These are phyloP conservation scores for Drosophila fulvimacula DNA, from an alignment of 2,888 invertebrate genomes.

Conservation along the genomic window DNA sequence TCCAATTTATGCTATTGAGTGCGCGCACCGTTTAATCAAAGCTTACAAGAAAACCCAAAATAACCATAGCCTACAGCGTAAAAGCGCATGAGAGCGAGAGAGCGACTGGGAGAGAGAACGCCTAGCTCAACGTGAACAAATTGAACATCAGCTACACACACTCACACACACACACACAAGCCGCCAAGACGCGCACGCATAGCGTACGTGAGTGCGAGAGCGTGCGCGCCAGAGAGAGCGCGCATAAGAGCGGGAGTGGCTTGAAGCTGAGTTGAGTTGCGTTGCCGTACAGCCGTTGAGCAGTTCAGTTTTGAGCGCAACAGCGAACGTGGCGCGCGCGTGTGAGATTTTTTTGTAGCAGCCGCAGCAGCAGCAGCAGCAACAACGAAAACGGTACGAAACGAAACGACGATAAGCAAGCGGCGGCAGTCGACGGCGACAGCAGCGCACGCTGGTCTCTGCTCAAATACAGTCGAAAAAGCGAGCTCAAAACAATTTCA, in stretches of 20 bases:
- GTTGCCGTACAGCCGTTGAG: conserved; percentile 13
- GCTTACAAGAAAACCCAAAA: conserved; percentile 42
- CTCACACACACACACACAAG: conserved; percentile 7
- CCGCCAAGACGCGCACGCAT: conserved; percentile 39
- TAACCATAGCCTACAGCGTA: neutral
- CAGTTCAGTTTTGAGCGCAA: conserved; percentile 51
- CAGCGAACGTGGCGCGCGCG: conserved; percentile 31
- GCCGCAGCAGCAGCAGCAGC: conserved; percentile 1
- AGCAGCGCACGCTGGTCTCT: conserved; percentile 65
- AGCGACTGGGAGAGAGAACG: neutral
- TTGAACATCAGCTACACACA: conserved; percentile 33
- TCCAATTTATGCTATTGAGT: conserved; percentile 55
- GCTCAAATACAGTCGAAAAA: conserved; percentile 59
- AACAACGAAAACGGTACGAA: conserved; percentile 49
- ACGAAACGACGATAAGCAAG: conserved; percentile 60
- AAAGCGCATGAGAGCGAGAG: neutral
- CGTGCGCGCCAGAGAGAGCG: conserved; percentile 10
- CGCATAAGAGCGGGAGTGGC: conserved; percentile 35
- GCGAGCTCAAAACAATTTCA: conserved; percentile 51
- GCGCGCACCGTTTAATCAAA: conserved; percentile 61
- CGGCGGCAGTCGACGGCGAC: conserved; percentile 68
- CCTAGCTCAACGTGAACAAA: conserved; percentile 31
- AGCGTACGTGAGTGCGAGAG: conserved; percentile 9
- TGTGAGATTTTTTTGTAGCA: conserved; percentile 13
- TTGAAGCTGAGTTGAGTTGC: conserved; percentile 45